A percentile compares a stretch with the other conserved stretches of the same genome.
Conservation (phyloP, 2,113 vertebrate species). For the Clinocottus analis region DNA sequence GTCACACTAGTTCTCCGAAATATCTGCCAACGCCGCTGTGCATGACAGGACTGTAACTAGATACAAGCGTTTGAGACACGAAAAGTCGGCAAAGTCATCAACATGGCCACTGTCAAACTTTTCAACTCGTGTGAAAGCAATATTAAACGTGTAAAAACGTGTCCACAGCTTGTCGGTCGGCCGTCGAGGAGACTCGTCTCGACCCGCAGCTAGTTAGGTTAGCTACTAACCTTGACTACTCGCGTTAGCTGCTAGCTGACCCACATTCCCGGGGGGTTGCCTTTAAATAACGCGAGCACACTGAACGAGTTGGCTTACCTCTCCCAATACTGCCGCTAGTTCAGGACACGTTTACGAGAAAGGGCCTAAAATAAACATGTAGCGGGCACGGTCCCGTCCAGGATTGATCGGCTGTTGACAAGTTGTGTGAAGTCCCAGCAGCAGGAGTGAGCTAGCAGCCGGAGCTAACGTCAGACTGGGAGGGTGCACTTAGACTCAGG, state of each 20-base stretch:
- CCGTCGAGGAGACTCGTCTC: conserved; percentile 25
- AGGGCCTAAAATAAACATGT: not conserved
- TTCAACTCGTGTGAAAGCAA: not conserved
- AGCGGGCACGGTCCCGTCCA: conserved; percentile 20
- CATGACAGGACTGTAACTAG: conserved; percentile 45
- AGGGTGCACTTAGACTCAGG: conserved; percentile 35
- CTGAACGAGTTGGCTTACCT: conserved; percentile 66
- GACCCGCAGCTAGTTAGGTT: conserved; percentile 48
- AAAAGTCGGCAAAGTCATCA: not conserved
- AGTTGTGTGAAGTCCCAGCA: conserved; percentile 65
- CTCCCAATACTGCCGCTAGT: conserved; percentile 49
- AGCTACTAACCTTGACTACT: conserved; percentile 70
- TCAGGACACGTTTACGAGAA: conserved; percentile 2
- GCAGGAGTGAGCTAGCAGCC: conserved; percentile 62
- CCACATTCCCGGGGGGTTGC: conserved; percentile 63
- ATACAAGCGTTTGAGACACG: not conserved
- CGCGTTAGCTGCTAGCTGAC: conserved; percentile 74
- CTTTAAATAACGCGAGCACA: conserved; percentile 52
- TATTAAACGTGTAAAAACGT: accelerated
- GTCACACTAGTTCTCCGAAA: conserved; percentile 74
- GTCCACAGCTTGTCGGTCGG: not conserved
- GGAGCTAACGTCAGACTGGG: conserved; percentile 62
- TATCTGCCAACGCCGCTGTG: conserved; percentile 31
- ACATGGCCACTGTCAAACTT: not conserved
- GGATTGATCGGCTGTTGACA: conserved; percentile 73